phyloP scores from a whole-genome alignment of 2,797 vertebrate genomes.

The Rhabdomys pumilio region DNA sequence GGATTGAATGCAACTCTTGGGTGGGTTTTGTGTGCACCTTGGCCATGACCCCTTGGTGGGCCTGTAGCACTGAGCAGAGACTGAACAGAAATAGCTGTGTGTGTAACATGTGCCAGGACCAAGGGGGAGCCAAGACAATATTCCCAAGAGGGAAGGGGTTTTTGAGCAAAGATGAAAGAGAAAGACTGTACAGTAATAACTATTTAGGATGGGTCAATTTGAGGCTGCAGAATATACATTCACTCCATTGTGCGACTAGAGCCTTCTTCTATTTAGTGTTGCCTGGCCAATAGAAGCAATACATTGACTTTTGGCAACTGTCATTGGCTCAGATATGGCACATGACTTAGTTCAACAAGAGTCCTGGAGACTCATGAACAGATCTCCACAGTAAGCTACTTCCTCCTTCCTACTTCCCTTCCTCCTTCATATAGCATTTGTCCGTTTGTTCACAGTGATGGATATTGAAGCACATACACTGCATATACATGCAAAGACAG shows the following conservation, averaged over 20 bases:
- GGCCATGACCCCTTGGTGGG: slow-evolving; percentile 45
- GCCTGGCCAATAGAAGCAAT: background rate
- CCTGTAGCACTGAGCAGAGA: background rate
- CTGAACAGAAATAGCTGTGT: background rate
- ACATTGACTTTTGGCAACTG: background rate
- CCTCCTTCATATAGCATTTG: background rate
- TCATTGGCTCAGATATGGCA: background rate
- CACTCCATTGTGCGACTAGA: background rate
- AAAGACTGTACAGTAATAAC: background rate
- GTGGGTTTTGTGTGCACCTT: slow-evolving; percentile 72
- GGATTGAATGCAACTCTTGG: slow-evolving; percentile 53
- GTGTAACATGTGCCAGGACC: background rate
- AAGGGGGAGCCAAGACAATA: background rate
- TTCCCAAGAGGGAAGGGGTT: background rate
- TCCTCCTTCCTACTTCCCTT: background rate
- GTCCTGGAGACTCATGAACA: background rate
- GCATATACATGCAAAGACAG: background rate
- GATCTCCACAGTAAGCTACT: background rate
- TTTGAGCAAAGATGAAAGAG: slow-evolving; percentile 1
- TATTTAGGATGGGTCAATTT: background rate
- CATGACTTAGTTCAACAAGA: background rate
- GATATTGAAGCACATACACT: background rate
- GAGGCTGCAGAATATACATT: background rate
- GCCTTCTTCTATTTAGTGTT: background rate
- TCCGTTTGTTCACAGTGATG: background rate